Conservation (phyloP, 2,797 vertebrate species). For the Chrysolophus pictus region DNA sequence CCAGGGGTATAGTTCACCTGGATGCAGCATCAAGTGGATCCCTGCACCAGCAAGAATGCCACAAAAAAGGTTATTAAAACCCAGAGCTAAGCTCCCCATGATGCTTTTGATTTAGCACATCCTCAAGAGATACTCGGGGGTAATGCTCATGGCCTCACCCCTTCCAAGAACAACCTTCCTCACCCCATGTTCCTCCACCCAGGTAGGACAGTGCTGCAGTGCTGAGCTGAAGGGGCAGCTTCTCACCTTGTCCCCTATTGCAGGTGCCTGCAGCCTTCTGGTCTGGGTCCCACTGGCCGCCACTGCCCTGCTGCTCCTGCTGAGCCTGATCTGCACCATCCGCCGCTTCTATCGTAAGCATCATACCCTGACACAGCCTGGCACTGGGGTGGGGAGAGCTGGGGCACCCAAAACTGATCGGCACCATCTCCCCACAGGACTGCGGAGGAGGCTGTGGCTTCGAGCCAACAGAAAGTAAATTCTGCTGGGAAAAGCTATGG, state of each 20-base stretch:
- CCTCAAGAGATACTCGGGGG: too few species aligned
- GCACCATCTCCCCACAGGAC: not conserved
- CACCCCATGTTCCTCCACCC: not conserved
- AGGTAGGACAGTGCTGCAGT: not conserved
- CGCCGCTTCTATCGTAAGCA: slow-evolving; percentile 41
- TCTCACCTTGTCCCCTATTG: not conserved
- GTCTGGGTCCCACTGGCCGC: not conserved
- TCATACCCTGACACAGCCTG: not conserved
- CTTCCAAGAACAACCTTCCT: not conserved
- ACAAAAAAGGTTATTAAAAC: accelerated
- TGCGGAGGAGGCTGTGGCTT: slow-evolving; percentile 43
- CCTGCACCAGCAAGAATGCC: not conserved
- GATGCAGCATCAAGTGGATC: not conserved
- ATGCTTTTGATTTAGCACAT: accelerated
- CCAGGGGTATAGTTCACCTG: not conserved
- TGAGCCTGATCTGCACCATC: not conserved
- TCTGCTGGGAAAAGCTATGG: accelerated
- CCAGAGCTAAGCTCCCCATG: not conserved
- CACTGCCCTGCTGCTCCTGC: not conserved
- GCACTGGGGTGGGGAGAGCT: accelerated
- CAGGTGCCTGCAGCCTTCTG: slow-evolving; percentile 52
- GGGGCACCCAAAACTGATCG: not conserved
- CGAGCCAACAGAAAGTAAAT: slow-evolving; percentile 29
- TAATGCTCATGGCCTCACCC: accelerated
- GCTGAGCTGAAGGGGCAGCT: not conserved